Percentiles rank a stretch among this genome's conserved stretches.
Evolutionary conservation across 2,888 invertebrate species (phyloP).

Genomic region (Antitype chi): DNA sequence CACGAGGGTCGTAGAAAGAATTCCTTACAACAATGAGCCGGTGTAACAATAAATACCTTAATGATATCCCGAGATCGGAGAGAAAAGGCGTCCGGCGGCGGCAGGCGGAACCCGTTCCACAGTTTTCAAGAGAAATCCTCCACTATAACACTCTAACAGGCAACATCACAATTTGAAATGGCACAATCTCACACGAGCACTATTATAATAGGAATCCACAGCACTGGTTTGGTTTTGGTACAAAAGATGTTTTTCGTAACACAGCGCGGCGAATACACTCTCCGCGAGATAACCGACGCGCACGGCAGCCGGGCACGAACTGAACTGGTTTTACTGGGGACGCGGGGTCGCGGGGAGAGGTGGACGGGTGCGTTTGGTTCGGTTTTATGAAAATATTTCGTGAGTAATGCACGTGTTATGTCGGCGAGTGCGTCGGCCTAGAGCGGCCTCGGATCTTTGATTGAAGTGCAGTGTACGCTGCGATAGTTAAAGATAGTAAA

Average conservation of each 20-base stretch:
- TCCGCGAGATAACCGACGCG: constrained; percentile 81
- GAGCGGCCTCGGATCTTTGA: constrained; percentile 87
- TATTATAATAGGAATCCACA: constrained; percentile 85
- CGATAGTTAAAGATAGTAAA: constrained; percentile 81
- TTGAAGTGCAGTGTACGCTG: constrained; percentile 82
- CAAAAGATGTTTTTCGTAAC: constrained; percentile 88
- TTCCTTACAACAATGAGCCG: constrained; percentile 90
- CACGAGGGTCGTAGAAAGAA: constrained; percentile 87
- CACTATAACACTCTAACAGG: constrained; percentile 85
- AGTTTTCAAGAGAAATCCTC: constrained; percentile 88
- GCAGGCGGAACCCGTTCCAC: constrained; percentile 86
- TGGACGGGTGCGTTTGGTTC: constrained; percentile 87
- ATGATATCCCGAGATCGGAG: constrained; percentile 90
- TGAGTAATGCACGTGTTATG: constrained; percentile 91
- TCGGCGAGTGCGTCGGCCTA: constrained; percentile 88
- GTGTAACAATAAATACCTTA: constrained; percentile 91
- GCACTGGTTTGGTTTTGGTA: constrained; percentile 87
- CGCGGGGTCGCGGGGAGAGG: constrained; percentile 76
- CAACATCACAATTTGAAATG: constrained; percentile 86
- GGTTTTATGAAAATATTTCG: constrained; percentile 91
- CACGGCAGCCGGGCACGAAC: constrained; percentile 89
- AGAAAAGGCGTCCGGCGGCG: constrained; percentile 88
- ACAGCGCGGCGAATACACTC: constrained; percentile 80
- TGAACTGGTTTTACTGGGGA: constrained; percentile 87
- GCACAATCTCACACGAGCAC: constrained; percentile 89